Conservation (phyloP, 2,113 vertebrate species). For the Clarias batrachus region DNA sequence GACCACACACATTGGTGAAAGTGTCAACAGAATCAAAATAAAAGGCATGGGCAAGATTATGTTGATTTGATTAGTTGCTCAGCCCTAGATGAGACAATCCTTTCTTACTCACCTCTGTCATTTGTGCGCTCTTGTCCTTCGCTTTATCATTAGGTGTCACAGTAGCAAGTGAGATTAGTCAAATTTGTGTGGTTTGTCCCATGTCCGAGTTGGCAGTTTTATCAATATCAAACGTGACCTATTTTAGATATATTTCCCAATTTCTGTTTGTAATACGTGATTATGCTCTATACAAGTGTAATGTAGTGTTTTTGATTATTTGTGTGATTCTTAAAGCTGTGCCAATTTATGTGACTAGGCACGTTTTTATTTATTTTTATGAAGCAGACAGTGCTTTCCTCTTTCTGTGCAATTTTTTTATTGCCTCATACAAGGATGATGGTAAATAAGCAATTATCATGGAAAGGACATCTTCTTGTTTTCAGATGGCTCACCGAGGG, state of each 20-base stretch:
- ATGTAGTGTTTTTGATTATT: not conserved
- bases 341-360: not conserved
- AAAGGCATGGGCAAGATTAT: too few relatives aligned
- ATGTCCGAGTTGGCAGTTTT: not conserved
- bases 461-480: not conserved
- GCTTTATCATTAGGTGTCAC: not conserved
- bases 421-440: not conserved
- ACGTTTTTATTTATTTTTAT: not conserved
- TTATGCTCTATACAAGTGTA: not conserved
- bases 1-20: too few relatives aligned
- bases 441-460: not conserved
- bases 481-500: not conserved
- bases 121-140: not conserved
- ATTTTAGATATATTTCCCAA: not conserved
- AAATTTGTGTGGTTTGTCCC: not conserved
- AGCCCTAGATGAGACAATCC: not conserved
- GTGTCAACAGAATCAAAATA: too few relatives aligned
- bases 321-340: not conserved
- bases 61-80: too few relatives aligned
- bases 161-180: not conserved
- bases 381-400: not conserved
- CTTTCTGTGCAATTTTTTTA: not conserved
- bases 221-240: not conserved
- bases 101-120: not conserved
- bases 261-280: not conserved